Evolutionary conservation across 2,888 invertebrate species (phyloP).

Genomic region (Drepana falcataria): DNA sequence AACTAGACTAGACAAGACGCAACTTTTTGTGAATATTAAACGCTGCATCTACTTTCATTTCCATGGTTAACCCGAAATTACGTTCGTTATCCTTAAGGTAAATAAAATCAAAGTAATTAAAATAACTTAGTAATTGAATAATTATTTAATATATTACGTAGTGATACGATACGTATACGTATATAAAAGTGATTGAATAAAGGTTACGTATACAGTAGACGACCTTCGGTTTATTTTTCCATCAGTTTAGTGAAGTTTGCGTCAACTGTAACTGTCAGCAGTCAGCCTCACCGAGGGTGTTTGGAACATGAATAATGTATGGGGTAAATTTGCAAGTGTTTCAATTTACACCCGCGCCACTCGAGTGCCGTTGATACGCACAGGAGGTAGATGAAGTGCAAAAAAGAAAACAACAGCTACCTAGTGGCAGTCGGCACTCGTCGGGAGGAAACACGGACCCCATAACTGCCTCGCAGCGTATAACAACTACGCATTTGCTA

Average conservation of each 20-base stretch:
- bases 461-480: neutral
- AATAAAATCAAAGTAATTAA: too few species aligned
- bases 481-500: too few species aligned
- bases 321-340: constrained; percentile 78
- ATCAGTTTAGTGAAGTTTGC: constrained; percentile 48
- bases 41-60: too few species aligned
- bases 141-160: constrained; percentile 2
- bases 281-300: constrained; percentile 53
- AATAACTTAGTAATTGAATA: too few species aligned
- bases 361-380: constrained; percentile 60
- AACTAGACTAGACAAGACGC: constrained; percentile 5
- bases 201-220: constrained; percentile 18
- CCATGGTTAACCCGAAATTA: too few species aligned
- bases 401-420: constrained; percentile 69
- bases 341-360: constrained; percentile 76
- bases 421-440: constrained; percentile 27
- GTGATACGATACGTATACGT: too few species aligned
- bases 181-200: neutral
- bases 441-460: constrained; percentile 20
- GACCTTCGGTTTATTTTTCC: constrained; percentile 38
- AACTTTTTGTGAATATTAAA: too few species aligned
- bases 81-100: too few species aligned
- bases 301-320: constrained; percentile 75
- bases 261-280: constrained; percentile 60
- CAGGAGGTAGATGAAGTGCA: constrained; percentile 64